Conservation (phyloP, 2,888 invertebrate genomes). For the Dryomyza anilis region DNA sequence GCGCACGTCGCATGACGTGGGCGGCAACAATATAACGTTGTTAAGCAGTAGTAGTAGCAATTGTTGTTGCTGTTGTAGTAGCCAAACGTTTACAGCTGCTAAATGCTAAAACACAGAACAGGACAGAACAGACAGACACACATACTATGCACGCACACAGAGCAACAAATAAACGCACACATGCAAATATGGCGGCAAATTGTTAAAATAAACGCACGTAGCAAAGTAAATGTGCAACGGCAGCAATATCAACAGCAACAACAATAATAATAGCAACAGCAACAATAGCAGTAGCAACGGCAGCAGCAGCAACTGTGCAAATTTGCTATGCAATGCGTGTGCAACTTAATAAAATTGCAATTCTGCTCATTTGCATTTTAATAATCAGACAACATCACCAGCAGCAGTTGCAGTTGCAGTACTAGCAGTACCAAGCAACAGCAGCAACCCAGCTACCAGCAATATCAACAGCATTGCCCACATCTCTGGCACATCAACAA, state of each 20-base stretch:
- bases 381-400: not conserved
- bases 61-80: too few species aligned
- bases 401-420: not conserved
- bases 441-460: not conserved
- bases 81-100: not conserved
- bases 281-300: too few species aligned
- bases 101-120: not conserved
- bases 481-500: not conserved
- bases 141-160: too few species aligned
- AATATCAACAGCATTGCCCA: not conserved
- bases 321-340: conserved; percentile 3
- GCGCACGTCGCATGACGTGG: too few species aligned
- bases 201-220: conserved; percentile 7
- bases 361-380: conserved; percentile 23
- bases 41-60: too few species aligned
- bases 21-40: too few species aligned
- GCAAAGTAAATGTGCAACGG: too few species aligned
- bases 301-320: not conserved
- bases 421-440: not conserved
- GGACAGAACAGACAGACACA: not conserved
- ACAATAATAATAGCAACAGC: too few species aligned
- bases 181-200: conserved; percentile 9
- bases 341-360: conserved; percentile 18
- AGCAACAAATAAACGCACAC: not conserved
- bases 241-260: too few species aligned